Base-by-base conservation (phyloP, 2,888 invertebrate species). In the Polia nebulosa region DNA sequence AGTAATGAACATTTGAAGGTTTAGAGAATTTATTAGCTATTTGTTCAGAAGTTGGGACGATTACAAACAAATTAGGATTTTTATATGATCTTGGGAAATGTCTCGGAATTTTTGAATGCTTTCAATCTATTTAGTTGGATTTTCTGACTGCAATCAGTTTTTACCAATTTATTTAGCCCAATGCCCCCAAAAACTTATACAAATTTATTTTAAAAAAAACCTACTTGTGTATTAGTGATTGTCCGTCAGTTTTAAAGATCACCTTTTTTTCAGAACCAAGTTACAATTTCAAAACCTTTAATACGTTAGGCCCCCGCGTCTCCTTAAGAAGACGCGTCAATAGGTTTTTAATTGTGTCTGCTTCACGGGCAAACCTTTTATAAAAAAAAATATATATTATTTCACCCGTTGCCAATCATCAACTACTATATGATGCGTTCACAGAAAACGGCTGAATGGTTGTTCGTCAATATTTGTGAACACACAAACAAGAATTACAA, bases 401-500 rank as follows among this genome's bases (percentile, higher is more conserved):
- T 39, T 13, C 11, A 25, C 6, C 13, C 45, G 13, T 32, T n/a
- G 17, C 11, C 29, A 36, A 15, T 22, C 29, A 49, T 17, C 25
- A 57, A n/a, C 11, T 6, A 41, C 20, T 13, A 13, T 44, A 44
- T 36, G 0, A 25, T 13, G 5, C 25, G 13, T 49, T 55, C 9
- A 17, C 47, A 58, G n/a, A 72, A 72, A 60, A 44, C 22, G 58
- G 11, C 13, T 34, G 45, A 39, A n/a, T 29, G 7, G 3, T 1
- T n/a, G 20, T 17, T 8, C 15, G 44, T 25, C 25, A 68, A 63
- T 63, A 63, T 76, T 78, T 68, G 39, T 34, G 29, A n/a, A 32
- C 25, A 65, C 1, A 57, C 36, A 55, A 56, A 49, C 67, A 56
- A 9, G 45, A 32, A 72, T 11, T 53, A 49, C 51, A 72, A 47